Conservation (phyloP, 1,140 invertebrate genomes). For the Cardiocondyla obscurior region DNA sequence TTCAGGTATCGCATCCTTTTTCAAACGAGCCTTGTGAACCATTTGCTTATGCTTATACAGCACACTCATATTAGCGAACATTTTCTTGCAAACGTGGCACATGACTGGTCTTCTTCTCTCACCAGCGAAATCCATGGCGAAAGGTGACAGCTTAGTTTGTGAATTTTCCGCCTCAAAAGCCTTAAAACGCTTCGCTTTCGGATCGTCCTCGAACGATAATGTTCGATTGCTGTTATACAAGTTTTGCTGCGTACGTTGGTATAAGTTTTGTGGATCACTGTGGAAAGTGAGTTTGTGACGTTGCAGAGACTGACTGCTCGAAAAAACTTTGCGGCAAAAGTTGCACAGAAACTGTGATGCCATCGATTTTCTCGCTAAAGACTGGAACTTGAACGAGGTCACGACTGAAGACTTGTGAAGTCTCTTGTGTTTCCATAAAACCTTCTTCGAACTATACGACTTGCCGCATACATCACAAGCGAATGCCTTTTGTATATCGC, state of each 20-base stretch:
- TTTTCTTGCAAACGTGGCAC: constrained; percentile 77
- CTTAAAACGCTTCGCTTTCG: constrained; percentile 29
- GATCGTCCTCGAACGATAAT: constrained; percentile 13
- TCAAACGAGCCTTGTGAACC: constrained; percentile 69
- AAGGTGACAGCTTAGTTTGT: background rate
- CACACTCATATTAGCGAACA: constrained; percentile 77
- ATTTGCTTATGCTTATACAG: constrained; percentile 79
- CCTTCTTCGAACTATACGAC: constrained; percentile 83
- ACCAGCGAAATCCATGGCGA: background rate
- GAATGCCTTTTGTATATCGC: constrained; percentile 74
- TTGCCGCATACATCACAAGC: constrained; percentile 86
- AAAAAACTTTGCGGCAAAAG: constrained; percentile 85
- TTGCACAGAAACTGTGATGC: constrained; percentile 82
- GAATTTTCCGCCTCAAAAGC: constrained; percentile 13
- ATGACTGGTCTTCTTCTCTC: constrained; percentile 74
- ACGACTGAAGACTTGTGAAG: constrained; percentile 74
- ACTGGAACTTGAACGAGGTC: constrained; percentile 66
- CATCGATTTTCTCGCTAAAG: constrained; percentile 78
- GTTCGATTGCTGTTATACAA: background rate
- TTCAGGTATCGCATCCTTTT: constrained; percentile 72
- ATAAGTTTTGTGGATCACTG: background rate
- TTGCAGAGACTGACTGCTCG: constrained; percentile 76
- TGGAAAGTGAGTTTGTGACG: constrained; percentile 58
- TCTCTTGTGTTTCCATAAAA: constrained; percentile 84
- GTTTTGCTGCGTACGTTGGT: background rate